A percentile compares a stretch with the other conserved stretches of the same genome.
Conservation (phyloP, 2,888 invertebrate genomes). For the Ariolimax columbianus region DNA sequence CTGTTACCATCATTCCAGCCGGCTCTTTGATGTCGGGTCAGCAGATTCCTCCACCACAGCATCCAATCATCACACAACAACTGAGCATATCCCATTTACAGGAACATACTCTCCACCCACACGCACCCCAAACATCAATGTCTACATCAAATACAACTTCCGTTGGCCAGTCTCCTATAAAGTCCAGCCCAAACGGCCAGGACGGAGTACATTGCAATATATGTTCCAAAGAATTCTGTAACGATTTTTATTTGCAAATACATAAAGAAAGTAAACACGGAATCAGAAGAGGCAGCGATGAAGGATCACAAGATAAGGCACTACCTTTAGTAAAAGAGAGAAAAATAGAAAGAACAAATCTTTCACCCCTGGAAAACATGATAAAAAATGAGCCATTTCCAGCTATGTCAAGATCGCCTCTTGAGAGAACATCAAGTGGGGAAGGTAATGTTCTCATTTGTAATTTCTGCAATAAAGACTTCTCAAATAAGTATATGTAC, state of each 20-base stretch:
- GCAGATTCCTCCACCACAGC: conserved; percentile 60
- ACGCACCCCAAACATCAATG: conserved; percentile 50
- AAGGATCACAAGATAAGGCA: conserved; percentile 51
- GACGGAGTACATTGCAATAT: conserved; percentile 92
- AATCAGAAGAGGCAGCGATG: conserved; percentile 65
- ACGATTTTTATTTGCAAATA: conserved; percentile 76
- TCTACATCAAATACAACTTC: conserved; percentile 44
- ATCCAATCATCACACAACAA: conserved; percentile 64
- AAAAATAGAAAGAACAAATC: conserved; percentile 57
- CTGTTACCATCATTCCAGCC: conserved; percentile 73
- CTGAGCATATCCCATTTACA: conserved; percentile 61
- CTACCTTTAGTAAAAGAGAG: conserved; percentile 56
- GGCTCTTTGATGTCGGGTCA: conserved; percentile 59
- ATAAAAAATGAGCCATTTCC: conserved; percentile 2
- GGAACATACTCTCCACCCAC: conserved; percentile 57
- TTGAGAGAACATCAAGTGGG: not conserved
- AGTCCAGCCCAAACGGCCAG: conserved; percentile 62
- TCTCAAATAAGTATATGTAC: conserved; percentile 89
- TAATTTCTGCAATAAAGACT: conserved; percentile 84
- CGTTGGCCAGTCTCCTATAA: conserved; percentile 50
- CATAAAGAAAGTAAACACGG: conserved; percentile 78
- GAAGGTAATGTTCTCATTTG: conserved; percentile 67
- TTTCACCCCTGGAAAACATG: conserved; percentile 41
- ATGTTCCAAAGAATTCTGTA: conserved; percentile 83
- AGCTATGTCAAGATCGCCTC: not conserved